Conservation (phyloP, 2,888 invertebrate species). For the Linnaemya vulpina region DNA sequence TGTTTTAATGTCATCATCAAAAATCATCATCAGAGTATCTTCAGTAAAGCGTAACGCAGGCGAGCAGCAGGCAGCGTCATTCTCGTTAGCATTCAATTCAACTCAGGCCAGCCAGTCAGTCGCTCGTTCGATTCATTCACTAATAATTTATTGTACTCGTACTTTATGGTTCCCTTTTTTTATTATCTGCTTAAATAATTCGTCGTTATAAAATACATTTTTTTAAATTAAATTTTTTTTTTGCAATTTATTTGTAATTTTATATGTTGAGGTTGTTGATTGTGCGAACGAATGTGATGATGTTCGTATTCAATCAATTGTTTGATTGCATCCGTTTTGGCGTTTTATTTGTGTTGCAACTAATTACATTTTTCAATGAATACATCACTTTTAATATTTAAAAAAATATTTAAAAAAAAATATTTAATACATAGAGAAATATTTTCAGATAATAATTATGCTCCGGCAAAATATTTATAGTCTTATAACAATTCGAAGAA, state of each 20-base stretch:
- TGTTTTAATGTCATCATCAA: conserved; percentile 59
- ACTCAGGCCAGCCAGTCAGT: conserved; percentile 2
- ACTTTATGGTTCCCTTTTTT: conserved; percentile 12
- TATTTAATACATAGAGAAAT: too few species aligned
- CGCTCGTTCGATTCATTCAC: conserved; percentile 35
- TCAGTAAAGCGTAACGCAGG: conserved; percentile 51
- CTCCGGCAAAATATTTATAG: too few species aligned
- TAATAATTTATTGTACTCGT: conserved; percentile 43
- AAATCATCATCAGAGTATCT: conserved; percentile 51
- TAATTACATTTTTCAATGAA: conserved; percentile 9
- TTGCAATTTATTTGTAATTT: conserved; percentile 38
- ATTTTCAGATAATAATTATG: not conserved
- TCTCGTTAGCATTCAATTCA: conserved; percentile 48
- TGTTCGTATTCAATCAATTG: conserved; percentile 41
- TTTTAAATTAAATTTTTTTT: too few species aligned
- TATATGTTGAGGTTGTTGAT: conserved; percentile 32
- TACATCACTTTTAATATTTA: not conserved
- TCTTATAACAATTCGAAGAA: too few species aligned
- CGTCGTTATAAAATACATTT: conserved; percentile 1
- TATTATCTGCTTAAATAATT: conserved; percentile 14
- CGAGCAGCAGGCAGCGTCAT: conserved; percentile 7
- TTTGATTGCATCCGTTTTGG: conserved; percentile 47
- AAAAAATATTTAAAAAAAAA: too few species aligned
- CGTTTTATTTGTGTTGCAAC: conserved; percentile 8
- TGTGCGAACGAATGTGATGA: conserved; percentile 41